phyloP scores from a whole-genome alignment of 1,140 invertebrate genomes.

The Octopus sinensis region DNA sequence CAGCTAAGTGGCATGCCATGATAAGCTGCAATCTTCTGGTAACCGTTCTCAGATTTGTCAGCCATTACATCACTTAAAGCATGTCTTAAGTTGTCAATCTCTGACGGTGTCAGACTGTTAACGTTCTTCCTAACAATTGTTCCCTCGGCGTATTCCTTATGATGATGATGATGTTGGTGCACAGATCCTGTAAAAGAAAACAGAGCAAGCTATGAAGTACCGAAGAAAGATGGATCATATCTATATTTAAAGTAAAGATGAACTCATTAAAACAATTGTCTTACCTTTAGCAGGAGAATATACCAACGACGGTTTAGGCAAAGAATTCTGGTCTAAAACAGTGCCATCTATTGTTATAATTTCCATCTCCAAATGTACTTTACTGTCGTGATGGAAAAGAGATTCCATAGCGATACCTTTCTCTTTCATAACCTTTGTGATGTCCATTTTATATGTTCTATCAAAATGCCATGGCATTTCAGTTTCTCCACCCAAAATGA shows the following conservation, averaged over 20 bases:
- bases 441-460: slow-evolving; percentile 31
- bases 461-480: slow-evolving; percentile 32
- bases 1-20: slow-evolving; percentile 16
- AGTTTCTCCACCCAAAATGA: slow-evolving; percentile 25
- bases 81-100: slow-evolving; percentile 24
- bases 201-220: too few species aligned
- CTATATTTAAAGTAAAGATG: too few species aligned
- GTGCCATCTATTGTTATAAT: slow-evolving; percentile 22
- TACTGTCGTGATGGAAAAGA: slow-evolving; percentile 10
- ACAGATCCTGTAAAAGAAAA: too few species aligned
- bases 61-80: slow-evolving; percentile 15
- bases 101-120: slow-evolving; percentile 21
- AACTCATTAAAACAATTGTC: too few species aligned
- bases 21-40: slow-evolving; percentile 17
- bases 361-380: slow-evolving; percentile 17
- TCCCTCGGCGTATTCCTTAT: neutral
- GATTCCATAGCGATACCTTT: neutral
- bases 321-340: slow-evolving; percentile 11
- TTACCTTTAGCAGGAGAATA: slow-evolving; percentile 20
- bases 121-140: slow-evolving; percentile 28
- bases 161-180: too few species aligned
- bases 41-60: slow-evolving; percentile 18
- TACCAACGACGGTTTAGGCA: slow-evolving; percentile 21
- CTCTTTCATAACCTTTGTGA: slow-evolving; percentile 18
- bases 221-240: too few species aligned